A percentile compares a stretch with the other conserved stretches of the same genome.
These are phyloP conservation scores for Uria lomvia DNA, from an alignment of 2,113 vertebrate genomes.

Conservation along the genomic window DNA sequence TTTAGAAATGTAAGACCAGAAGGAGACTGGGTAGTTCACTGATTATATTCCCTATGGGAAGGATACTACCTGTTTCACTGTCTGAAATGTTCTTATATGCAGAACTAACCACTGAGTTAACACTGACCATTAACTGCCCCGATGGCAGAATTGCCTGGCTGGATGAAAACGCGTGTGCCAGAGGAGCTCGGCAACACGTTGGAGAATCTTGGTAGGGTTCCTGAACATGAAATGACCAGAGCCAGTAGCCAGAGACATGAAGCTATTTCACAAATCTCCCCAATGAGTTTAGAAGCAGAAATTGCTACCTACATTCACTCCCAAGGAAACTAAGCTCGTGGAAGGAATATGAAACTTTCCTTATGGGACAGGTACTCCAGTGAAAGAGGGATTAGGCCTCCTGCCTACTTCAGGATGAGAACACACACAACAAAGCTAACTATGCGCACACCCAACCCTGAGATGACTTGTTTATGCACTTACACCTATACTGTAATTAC, in stretches of 20 bases:
- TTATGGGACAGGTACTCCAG: neutral
- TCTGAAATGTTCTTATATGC: neutral
- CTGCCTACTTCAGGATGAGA: neutral
- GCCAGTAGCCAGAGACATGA: neutral
- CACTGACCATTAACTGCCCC: neutral
- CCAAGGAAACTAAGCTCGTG: neutral
- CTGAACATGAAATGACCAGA: neutral
- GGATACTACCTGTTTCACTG: neutral
- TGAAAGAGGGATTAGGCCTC: neutral
- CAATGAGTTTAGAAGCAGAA: neutral
- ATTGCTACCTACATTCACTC: neutral
- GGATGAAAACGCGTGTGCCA: neutral
- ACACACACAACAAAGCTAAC: neutral
- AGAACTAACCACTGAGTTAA: neutral
- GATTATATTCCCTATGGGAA: neutral
- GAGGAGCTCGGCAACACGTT: accelerated
- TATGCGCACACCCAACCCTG: neutral
- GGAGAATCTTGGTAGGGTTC: neutral
- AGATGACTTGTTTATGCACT: neutral
- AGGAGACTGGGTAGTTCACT: neutral
- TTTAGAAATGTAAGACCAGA: neutral
- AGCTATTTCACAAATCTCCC: neutral
- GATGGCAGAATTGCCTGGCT: neutral
- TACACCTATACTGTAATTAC: neutral
- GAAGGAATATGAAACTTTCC: neutral